Conservation (phyloP, 2,113 vertebrate genomes). For the Pterocles burchelli region DNA sequence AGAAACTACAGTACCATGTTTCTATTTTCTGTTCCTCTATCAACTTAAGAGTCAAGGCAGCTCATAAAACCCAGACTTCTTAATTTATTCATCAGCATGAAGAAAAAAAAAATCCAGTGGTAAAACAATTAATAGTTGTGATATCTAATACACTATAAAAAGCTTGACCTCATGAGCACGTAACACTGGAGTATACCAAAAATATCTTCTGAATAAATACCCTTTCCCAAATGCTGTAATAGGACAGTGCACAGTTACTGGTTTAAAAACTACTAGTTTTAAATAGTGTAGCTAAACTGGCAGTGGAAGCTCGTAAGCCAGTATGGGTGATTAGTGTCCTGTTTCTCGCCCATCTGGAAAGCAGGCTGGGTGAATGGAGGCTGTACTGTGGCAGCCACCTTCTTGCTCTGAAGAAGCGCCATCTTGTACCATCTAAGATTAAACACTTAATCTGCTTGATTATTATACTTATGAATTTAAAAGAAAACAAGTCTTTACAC, state of each 20-base stretch:
- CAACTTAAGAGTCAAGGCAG: constrained; percentile 20
- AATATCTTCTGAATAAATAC: constrained; percentile 4
- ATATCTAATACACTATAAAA: constrained; percentile 47
- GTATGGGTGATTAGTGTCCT: background rate
- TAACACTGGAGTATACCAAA: constrained; percentile 32
- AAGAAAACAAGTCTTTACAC: background rate
- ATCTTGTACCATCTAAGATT: background rate
- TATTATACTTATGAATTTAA: background rate
- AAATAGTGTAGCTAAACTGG: background rate
- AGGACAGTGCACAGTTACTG: background rate
- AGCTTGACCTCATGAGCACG: constrained; percentile 36
- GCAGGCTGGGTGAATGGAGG: background rate
- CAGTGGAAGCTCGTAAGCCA: background rate
- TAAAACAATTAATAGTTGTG: constrained; percentile 69
- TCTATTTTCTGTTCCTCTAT: background rate
- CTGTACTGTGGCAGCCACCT: background rate
- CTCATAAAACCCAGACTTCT: constrained; percentile 50
- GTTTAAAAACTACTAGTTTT: background rate
- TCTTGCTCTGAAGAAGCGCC: background rate
- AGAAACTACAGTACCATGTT: background rate
- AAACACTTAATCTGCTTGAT: background rate
- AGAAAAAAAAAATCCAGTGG: constrained; percentile 42
- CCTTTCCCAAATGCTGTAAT: background rate
- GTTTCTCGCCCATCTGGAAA: background rate
- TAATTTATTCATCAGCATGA: constrained; percentile 63